Conservation (phyloP, 2,113 vertebrate species). For the Phocoena phocoena region DNA sequence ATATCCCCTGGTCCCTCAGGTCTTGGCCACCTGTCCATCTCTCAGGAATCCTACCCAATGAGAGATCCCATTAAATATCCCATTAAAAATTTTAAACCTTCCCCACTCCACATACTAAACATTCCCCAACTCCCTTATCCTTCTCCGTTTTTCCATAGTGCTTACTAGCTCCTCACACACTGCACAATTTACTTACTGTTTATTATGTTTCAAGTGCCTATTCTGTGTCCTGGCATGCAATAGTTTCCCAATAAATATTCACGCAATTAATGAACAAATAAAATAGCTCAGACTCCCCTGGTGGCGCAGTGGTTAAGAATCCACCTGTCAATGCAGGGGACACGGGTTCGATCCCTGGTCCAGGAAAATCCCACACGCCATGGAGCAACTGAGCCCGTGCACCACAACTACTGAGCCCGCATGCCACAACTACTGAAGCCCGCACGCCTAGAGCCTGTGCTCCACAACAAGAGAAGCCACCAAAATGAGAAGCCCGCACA, state of each 20-base stretch:
- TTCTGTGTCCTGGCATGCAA: background rate
- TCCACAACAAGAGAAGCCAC: background rate
- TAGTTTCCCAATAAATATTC: background rate
- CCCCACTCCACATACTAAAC: too few relatives aligned
- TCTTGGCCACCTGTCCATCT: background rate
- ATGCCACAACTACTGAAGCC: background rate
- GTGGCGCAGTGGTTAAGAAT: background rate
- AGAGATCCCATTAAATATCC: background rate
- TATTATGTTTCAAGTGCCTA: background rate
- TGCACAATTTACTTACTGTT: background rate
- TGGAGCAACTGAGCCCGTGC: background rate
- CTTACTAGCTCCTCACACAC: background rate
- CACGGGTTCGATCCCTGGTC: background rate
- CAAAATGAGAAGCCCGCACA: background rate
- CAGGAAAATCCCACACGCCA: background rate
- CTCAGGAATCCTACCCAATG: background rate
- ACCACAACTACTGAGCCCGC: background rate
- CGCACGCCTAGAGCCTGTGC: accelerated
- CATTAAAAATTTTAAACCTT: background rate
- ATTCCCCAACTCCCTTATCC: background rate
- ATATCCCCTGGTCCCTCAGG: accelerated
- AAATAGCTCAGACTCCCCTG: background rate
- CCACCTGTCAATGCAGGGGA: background rate
- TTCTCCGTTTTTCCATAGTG: background rate
- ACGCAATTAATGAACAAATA: background rate